Conservation (phyloP, 1,140 invertebrate genomes). For the Diorhabda sublineata region DNA sequence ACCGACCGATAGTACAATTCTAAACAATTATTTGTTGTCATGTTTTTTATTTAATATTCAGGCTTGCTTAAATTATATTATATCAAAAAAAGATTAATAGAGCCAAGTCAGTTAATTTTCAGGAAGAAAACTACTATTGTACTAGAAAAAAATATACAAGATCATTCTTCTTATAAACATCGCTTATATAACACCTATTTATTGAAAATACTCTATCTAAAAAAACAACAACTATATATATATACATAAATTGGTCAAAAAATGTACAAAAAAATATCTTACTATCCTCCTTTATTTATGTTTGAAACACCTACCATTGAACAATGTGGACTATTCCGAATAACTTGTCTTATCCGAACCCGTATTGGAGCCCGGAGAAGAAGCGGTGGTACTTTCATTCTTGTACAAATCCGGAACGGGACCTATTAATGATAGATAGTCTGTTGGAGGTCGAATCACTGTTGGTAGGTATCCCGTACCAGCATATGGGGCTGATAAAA, state of each 20-base stretch:
- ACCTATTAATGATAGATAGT: conserved; percentile 40
- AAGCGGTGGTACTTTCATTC: conserved; percentile 47
- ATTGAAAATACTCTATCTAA: too few relatives aligned
- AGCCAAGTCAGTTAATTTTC: too few relatives aligned
- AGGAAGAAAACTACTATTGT: too few relatives aligned
- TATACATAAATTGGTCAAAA: background rate
- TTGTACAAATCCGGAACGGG: conserved; percentile 44
- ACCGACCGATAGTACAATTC: too few relatives aligned
- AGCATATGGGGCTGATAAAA: conserved; percentile 72
- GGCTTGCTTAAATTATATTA: too few relatives aligned
- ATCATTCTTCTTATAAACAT: too few relatives aligned
- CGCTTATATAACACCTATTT: too few relatives aligned
- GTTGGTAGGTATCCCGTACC: conserved; percentile 76
- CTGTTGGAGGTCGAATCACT: conserved; percentile 62
- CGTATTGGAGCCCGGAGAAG: conserved; percentile 48
- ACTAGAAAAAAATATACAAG: too few relatives aligned
- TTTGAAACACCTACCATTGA: background rate
- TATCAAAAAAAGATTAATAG: too few relatives aligned
- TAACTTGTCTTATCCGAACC: conserved; percentile 49
- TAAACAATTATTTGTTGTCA: too few relatives aligned
- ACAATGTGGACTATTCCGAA: conserved; percentile 44
- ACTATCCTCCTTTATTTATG: background rate
- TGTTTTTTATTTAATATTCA: too few relatives aligned
- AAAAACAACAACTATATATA: background rate
- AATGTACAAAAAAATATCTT: background rate